A percentile compares a stretch with the other conserved stretches of the same genome.
Evolutionary conservation across 2,797 vertebrate genomes (phyloP).

Genomic region (Pantherophis alleghaniensis): DNA sequence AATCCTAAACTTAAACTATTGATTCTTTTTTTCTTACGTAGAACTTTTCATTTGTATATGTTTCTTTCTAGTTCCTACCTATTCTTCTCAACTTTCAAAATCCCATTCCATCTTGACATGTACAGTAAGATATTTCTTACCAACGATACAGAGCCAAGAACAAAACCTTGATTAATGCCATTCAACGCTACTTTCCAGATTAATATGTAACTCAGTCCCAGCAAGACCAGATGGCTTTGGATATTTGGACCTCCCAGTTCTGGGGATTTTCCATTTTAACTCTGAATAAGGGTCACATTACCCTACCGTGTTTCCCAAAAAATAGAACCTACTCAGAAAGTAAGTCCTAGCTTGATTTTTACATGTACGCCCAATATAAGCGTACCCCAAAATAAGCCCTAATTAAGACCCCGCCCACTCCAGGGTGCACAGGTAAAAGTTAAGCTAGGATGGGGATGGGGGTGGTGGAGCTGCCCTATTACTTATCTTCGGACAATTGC

Average conservation of each 20-base stretch:
- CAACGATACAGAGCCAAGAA: background rate
- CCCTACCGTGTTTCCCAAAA: background rate
- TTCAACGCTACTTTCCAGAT: background rate
- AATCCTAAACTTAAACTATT: background rate
- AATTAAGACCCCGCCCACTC: too few species aligned
- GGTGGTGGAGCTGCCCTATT: too few species aligned
- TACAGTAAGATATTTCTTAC: background rate
- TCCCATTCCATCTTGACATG: background rate
- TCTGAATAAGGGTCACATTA: background rate
- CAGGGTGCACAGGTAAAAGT: too few species aligned
- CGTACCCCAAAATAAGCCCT: too few species aligned
- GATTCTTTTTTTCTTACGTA: background rate
- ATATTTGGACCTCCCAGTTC: background rate
- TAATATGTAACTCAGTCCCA: background rate
- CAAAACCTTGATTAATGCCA: background rate
- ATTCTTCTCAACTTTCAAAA: background rate
- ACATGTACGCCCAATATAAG: too few species aligned
- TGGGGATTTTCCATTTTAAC: background rate
- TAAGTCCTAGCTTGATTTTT: too few species aligned
- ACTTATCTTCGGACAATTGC: too few species aligned
- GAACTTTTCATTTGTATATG: background rate
- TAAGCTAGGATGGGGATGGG: too few species aligned
- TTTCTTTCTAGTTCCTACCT: background rate
- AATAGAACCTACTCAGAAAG: too few species aligned
- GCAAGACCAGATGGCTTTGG: background rate